These are phyloP conservation scores for Pollimyrus isidori DNA, from an alignment of 2,113 vertebrate species.

Conservation along the genomic window DNA sequence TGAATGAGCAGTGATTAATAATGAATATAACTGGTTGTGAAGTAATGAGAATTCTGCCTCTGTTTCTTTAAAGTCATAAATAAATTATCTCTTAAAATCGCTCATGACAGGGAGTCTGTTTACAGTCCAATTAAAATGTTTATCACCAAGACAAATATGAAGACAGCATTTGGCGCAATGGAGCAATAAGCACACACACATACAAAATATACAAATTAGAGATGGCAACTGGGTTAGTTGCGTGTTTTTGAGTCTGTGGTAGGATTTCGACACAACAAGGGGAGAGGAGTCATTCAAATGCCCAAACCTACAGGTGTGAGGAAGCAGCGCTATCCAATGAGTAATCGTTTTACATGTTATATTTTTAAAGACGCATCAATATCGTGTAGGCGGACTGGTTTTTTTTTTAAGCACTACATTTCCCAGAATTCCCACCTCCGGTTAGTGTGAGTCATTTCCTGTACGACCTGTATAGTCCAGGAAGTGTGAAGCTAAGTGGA, in stretches of 20 bases:
- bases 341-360: not conserved
- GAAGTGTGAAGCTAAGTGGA: constrained; percentile 32
- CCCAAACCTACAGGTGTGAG: not conserved
- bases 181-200: not conserved
- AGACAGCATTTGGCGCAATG: not conserved
- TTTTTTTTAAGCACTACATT: constrained; percentile 1
- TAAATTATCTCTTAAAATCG: not conserved
- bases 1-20: not conserved
- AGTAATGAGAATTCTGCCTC: not conserved
- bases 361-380: not conserved
- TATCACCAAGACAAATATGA: not conserved
- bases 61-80: not conserved
- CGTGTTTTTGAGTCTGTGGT: not conserved
- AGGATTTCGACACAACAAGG: not conserved
- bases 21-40: not conserved
- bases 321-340: not conserved
- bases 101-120: not conserved
- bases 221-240: not conserved
- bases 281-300: not conserved
- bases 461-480: constrained; percentile 25
- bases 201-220: not conserved
- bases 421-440: constrained; percentile 16
- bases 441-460: constrained; percentile 8
- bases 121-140: not conserved
- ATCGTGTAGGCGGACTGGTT: not conserved